Evolutionary conservation across 2,797 vertebrate species (phyloP), one percentile per base, ranked within the genome.

Genomic region (Meriones psammophilus): DNA sequence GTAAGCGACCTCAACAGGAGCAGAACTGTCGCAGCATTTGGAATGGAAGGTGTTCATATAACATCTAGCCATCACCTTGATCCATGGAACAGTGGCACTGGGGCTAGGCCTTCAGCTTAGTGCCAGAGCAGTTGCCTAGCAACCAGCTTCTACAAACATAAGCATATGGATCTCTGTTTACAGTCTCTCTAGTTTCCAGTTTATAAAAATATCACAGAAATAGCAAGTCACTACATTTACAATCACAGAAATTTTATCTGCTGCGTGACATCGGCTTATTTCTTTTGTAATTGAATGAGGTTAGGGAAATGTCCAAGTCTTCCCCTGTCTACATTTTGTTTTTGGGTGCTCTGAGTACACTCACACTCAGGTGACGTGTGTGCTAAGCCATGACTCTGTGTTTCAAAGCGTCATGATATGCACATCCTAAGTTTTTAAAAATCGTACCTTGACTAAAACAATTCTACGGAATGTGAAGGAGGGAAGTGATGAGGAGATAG

Each of bases 151-250:
- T 46, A 64, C 28, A 80, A 92, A 81, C 20, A 90, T 24, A 93
- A 50, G 80, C 30, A 56, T 80, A 87, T 24, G 14, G 74, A 2
- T 71, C 7, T 77, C 33, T 89, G n/a, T 74, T 95, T 79, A 24
- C 39, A 71, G 50, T 46, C 18, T 74, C 3, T 84, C 78, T 60
- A 42, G 30, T 76, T 92, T 91, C 50, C 46, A 68, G 60, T 87
- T 88, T 56, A 80, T 68, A 74, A 91, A 39, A 94, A 39, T 46
- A 80, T 33, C 73, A 87, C 4, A 69, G 39, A 86, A 91, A 66
- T 14, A 62, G 28, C 20, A 93, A 76, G 26, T 76, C 20, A 58
- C 28, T 56, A 92, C 28, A 26, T 83, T 79, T 83, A 78, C 13
- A 36, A 73, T 46, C 14, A 84, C 36, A 79, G 69, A 80, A 88